A percentile compares a stretch with the other conserved stretches of the same genome.
Evolutionary conservation across 2,888 invertebrate genomes (phyloP).

Genomic region (Autographa gamma): DNA sequence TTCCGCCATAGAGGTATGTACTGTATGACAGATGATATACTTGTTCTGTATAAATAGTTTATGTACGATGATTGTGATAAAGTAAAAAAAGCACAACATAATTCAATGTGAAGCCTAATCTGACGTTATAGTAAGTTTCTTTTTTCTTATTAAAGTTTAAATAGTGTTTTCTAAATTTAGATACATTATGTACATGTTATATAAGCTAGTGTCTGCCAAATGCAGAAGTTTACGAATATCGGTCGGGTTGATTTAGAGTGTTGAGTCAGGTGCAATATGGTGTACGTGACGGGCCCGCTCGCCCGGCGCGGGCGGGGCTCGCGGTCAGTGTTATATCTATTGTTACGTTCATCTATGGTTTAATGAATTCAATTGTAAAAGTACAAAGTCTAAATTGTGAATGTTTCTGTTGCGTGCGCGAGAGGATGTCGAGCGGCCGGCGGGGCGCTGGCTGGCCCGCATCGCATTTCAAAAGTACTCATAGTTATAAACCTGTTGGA

Average conservation of each 20-base stretch:
- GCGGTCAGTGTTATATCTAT: slow-evolving; percentile 46
- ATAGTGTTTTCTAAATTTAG: slow-evolving; percentile 78
- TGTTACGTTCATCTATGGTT: slow-evolving; percentile 64
- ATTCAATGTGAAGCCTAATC: slow-evolving; percentile 85
- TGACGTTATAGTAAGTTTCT: slow-evolving; percentile 80
- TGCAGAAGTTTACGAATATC: slow-evolving; percentile 69
- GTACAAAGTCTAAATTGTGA: slow-evolving; percentile 69
- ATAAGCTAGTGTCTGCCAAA: slow-evolving; percentile 72
- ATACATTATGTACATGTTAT: slow-evolving; percentile 75
- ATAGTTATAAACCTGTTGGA: slow-evolving; percentile 68
- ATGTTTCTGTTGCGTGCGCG: slow-evolving; percentile 59
- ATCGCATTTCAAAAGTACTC: slow-evolving; percentile 68
- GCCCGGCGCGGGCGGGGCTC: slow-evolving; percentile 42
- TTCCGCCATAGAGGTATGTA: slow-evolving; percentile 73
- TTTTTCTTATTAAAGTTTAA: slow-evolving; percentile 74
- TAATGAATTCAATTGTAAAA: slow-evolving; percentile 62
- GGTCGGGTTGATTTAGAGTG: slow-evolving; percentile 73
- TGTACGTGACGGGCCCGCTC: slow-evolving; percentile 63
- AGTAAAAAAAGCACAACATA: slow-evolving; percentile 86
- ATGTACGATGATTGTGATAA: slow-evolving; percentile 86
- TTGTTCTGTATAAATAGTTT: slow-evolving; percentile 78
- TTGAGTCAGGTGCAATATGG: slow-evolving; percentile 79
- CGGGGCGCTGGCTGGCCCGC: slow-evolving; percentile 39
- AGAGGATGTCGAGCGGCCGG: slow-evolving; percentile 43
- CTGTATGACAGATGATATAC: slow-evolving; percentile 81